A percentile compares a stretch with the other conserved stretches of the same genome.
phyloP scores from a whole-genome alignment of 2,113 vertebrate genomes.

The Lynx canadensis region DNA sequence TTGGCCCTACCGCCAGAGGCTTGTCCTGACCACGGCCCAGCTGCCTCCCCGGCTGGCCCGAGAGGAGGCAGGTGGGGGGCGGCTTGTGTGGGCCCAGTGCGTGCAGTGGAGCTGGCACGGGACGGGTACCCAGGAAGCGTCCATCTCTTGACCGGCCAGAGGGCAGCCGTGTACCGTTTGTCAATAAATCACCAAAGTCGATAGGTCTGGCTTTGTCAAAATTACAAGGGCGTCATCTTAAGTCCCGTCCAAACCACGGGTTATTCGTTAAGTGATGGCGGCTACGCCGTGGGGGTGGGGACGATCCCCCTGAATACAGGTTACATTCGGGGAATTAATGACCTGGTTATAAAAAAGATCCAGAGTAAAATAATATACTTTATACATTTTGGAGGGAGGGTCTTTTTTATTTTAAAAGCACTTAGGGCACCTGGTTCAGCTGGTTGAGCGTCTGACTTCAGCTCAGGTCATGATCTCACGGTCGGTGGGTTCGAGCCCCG shows the following conservation, averaged over 20 bases:
- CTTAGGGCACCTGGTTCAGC: neutral
- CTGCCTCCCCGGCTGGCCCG: rapidly evolving
- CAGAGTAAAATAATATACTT: neutral
- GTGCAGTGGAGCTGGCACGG: rapidly evolving
- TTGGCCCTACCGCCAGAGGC: rapidly evolving
- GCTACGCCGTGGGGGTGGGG: neutral
- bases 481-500: too few relatives aligned
- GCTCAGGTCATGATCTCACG: too few relatives aligned
- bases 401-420: neutral
- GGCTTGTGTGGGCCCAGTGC: neutral
- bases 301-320: neutral
- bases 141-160: neutral
- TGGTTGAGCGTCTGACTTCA: too few relatives aligned
- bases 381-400: neutral
- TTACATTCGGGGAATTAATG: neutral
- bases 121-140: rapidly evolving
- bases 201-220: neutral
- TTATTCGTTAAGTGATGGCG: rapidly evolving
- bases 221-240: neutral
- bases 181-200: too few relatives aligned
- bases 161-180: neutral
- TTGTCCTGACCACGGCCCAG: rapidly evolving
- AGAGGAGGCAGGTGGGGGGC: rapidly evolving
- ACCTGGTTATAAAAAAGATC: neutral
- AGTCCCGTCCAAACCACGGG: neutral